phyloP scores from a whole-genome alignment of 1,140 invertebrate species.

The Papilio polyxenes region DNA sequence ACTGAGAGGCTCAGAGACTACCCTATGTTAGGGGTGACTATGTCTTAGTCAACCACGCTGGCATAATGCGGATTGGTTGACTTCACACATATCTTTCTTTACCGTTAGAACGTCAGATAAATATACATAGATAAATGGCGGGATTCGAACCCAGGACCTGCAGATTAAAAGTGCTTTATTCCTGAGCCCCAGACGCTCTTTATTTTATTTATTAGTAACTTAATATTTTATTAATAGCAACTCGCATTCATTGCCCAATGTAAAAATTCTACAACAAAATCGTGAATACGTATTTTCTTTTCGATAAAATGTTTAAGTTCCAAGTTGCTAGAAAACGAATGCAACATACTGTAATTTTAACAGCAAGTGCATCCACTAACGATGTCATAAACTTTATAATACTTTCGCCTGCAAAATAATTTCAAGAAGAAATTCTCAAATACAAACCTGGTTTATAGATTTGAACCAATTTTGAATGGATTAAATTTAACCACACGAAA shows the following conservation, averaged over 20 bases:
- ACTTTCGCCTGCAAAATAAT: slow-evolving; percentile 15
- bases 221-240: not conserved
- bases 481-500: too few relatives aligned
- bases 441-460: not conserved
- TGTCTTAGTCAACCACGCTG: too few relatives aligned
- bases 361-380: not conserved
- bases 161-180: too few relatives aligned
- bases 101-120: too few relatives aligned
- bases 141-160: too few relatives aligned
- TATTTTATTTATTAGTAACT: too few relatives aligned
- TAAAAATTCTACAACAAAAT: not conserved
- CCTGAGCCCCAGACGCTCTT: too few relatives aligned
- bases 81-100: too few relatives aligned
- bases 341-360: not conserved
- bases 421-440: not conserved
- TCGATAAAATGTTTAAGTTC: not conserved
- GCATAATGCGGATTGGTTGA: too few relatives aligned
- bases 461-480: not conserved
- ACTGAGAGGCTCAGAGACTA: too few relatives aligned
- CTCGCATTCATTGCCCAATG: not conserved
- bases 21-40: too few relatives aligned
- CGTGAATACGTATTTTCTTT: not conserved
- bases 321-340: not conserved
- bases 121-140: too few relatives aligned
- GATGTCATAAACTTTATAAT: not conserved